A percentile compares a stretch with the other conserved stretches of the same genome.
phyloP scores from a whole-genome alignment of 2,113 vertebrate species.

The Datnioides undecimradiatus region DNA sequence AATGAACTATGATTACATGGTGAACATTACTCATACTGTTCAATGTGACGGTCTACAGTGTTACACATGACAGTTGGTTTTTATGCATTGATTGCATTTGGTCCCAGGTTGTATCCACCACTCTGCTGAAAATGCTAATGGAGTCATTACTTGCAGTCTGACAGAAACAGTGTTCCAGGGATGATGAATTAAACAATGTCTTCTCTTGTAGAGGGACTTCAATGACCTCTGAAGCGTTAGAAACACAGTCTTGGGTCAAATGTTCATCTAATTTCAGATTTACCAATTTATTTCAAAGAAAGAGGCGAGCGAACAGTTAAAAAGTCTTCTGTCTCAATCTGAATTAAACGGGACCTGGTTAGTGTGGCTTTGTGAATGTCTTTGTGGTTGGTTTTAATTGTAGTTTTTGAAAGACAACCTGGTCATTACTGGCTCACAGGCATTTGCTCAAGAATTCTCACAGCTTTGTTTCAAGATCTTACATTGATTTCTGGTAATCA shows the following conservation, averaged over 20 bases:
- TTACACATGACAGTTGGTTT: background rate
- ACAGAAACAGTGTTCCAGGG: conserved; percentile 55
- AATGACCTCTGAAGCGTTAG: conserved; percentile 51
- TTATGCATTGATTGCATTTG: no score
- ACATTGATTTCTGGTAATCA: background rate
- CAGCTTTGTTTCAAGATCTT: conserved; percentile 35
- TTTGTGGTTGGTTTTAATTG: conserved; percentile 53
- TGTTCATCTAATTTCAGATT: conserved; percentile 50
- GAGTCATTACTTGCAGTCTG: conserved; percentile 58
- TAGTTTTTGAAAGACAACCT: conserved; percentile 24
- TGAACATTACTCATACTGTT: background rate
- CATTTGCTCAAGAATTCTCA: conserved; percentile 20
- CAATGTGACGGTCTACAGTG: background rate
- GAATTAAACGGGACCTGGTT: conserved; percentile 29
- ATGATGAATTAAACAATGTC: conserved; percentile 67
- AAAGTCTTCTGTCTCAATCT: conserved; percentile 27
- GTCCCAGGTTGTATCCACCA: conserved; percentile 27
- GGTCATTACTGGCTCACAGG: conserved; percentile 20
- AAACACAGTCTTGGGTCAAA: conserved; percentile 55
- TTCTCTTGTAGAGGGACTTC: conserved; percentile 35
- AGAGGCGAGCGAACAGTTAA: conserved; percentile 8
- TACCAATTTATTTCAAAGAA: conserved; percentile 34
- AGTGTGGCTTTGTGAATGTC: conserved; percentile 24
- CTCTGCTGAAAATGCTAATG: conserved; percentile 65
- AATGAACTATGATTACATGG: no score